Evolutionary conservation across 2,113 vertebrate genomes (phyloP), one percentile per base, ranked within the genome.

Genomic region (Pholis gunnellus): DNA sequence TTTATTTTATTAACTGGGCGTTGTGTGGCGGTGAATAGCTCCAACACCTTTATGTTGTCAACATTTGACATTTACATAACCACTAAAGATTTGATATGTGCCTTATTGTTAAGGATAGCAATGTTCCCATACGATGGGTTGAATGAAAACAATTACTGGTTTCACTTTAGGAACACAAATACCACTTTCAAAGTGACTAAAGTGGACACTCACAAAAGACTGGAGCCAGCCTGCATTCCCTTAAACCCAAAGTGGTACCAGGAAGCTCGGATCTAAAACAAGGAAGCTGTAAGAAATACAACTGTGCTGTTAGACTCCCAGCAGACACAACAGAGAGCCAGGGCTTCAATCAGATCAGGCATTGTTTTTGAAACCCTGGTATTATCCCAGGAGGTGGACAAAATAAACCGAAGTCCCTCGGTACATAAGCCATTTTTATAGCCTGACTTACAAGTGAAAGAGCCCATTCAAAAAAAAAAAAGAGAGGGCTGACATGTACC

Each of bases 261-360:
- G 94, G 91, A 94, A 92, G 86, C 73, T 59, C 11, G 11, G 54
- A 85, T 75, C 61, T 78, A 85, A 92, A 92, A 92, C 82, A 91
- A 90, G 91, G 90, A 92, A 91, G 79, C 77, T 15, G 52, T 44
- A 86, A 82, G 85, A 91, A 91, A 88, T 46, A 29, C 82, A 86
- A 61, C 76, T 76, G 72, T 40, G 81, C 70, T 86, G 81, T 87
- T 65, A 69, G 69, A 72, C 56, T 59, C 36, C 65, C 48, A 71
- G 73, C 22, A 93, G 90, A 89, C 88, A 85, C 73, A 90, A 89
- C 85, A 92, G 8, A 48, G 27, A 75, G 81, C 54, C 63, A 11
- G 27, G 36, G 83, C 78, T 88, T 90, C 86, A 90, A 79, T 91
- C 61, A 91, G 60, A 86, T 71, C 72, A 76, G 36, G 13, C 79